A percentile compares a stretch with the other conserved stretches of the same genome.
Conservation (phyloP, 2,888 invertebrate species). For the Amphiduros pacificus region DNA sequence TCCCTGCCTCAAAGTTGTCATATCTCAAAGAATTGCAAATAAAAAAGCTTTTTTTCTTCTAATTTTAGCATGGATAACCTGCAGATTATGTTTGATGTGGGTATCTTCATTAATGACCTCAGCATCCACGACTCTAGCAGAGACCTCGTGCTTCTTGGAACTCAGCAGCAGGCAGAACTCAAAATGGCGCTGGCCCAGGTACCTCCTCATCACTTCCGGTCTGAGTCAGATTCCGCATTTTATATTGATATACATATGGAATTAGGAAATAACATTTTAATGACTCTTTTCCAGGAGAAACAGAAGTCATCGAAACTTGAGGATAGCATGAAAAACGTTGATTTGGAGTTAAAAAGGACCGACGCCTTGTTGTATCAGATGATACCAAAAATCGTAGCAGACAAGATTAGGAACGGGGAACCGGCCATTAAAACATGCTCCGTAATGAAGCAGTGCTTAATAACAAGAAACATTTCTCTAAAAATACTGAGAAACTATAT, state of each 20-base stretch:
- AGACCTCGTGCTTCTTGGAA: conserved; percentile 92
- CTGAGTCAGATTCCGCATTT: no score
- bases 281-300: neutral
- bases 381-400: conserved; percentile 95
- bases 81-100: conserved; percentile 85
- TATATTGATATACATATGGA: no score
- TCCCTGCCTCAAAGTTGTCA: no score
- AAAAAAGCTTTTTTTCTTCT: neutral
- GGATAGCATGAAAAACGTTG: conserved; percentile 90
- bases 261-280: no score
- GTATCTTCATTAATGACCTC: conserved; percentile 94
- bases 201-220: no score
- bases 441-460: no score
- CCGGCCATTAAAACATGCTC: neutral
- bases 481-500: no score
- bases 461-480: no score
- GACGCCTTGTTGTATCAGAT: conserved; percentile 95
- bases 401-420: conserved; percentile 80
- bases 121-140: conserved; percentile 99
- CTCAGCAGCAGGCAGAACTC: conserved; percentile 94
- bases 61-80: conserved; percentile 80
- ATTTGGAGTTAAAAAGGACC: conserved; percentile 90
- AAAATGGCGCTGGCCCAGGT: conserved; percentile 85
- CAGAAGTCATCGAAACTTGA: conserved; percentile 66
- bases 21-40: no score